Evolutionary conservation across 2,797 vertebrate genomes (phyloP), one percentile per base, ranked within the genome.

Genomic region (Strix occidentalis): DNA sequence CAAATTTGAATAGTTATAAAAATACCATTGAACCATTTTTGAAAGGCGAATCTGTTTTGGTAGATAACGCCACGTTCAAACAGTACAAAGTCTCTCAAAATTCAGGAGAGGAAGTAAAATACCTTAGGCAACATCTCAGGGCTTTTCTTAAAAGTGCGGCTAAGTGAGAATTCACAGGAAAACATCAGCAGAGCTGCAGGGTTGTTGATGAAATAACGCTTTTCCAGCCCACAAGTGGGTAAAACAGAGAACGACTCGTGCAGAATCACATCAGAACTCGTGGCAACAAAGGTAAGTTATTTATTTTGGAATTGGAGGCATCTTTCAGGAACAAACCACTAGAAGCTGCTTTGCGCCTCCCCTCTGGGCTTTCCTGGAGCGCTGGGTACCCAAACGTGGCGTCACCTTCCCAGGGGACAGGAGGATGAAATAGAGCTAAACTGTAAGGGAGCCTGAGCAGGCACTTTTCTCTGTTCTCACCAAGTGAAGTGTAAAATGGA

Each of bases 401-500:
- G 2, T 76, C 90, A 89, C 93, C 96, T 95, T 87, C 41, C 3
- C 24, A 20, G 46, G 0, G 87, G 93, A 24, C 51, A 37, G 21
- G 71, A 54, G 81, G 86, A 11, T 71, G 93, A 93, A 81, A 95
- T 14, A 7, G 95, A 96, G 94, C 94, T 97, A 92, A 96, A 69
- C 88, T 83, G 94, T 3, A 80, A 79, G 94, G 82, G 63, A 87
- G 94, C 50, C 78, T 4, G 50, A 76, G 96, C 84, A 91, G 92
- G 50, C 94, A 60, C 84, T 3, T 31, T n/a, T 25, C 96, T 94
- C 87, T 96, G 92, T 93, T 81, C 96, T 83, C 95, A 92, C 72
- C 92, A 61, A 97, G 84, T 19, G 26, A 53, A 95, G 93, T 87
- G 93, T 90, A 41, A 96, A 96, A 95, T 89, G 94, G 28, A 93